Evolutionary conservation across 2,888 invertebrate genomes (phyloP), one percentile per base, ranked within the genome.

Genomic region (Chloromyia formosa): DNA sequence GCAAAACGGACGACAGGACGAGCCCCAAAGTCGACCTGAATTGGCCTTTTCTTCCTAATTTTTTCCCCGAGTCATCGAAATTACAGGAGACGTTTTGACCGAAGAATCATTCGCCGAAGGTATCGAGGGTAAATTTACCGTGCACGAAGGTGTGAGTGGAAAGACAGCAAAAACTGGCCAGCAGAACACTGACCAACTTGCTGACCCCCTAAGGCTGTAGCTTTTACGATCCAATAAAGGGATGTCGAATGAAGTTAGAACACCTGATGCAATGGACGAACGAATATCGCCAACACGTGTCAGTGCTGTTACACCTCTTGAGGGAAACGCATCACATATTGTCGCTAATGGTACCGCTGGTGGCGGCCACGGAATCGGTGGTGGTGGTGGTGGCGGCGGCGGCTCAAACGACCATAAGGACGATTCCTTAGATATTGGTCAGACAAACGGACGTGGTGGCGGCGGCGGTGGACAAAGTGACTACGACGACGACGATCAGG

Each of bases 201-300:
- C 66, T 22, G 49, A 27, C 66, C 22, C 49, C 49, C 49, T 35
- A 49, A 10, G 66, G 49, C 66, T 66, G 49, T 27, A 69, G 69
- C 56, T 45, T 69, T 56, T 23, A 10, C 69, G n/a, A 12, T 35
- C 53, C n/a, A 54, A 18, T 54, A 42, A 60, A 69, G 73, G 27
- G 53, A 77, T 76, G 76, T 77, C 76, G 71, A 76, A 77, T 75
- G 76, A 77, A 56, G 56, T 64, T 45, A 75, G 64, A 74, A 73
- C 77, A 77, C 76, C 78, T 74, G 78, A 78, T 77, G 78, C 76
- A 75, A 77, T 77, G 74, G 79, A 77, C 71, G 78, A 73, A 74
- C 74, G 74, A 72, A 75, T 76, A 76, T 74, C 77, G 68, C 77
- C 77, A 42, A 71, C 71, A 78, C 77, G 77, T 77, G 75, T 74